Evolutionary conservation across 2,797 vertebrate species (phyloP), one percentile per base, ranked within the genome.

Genomic region (Typhlichthys eigenmanni): DNA sequence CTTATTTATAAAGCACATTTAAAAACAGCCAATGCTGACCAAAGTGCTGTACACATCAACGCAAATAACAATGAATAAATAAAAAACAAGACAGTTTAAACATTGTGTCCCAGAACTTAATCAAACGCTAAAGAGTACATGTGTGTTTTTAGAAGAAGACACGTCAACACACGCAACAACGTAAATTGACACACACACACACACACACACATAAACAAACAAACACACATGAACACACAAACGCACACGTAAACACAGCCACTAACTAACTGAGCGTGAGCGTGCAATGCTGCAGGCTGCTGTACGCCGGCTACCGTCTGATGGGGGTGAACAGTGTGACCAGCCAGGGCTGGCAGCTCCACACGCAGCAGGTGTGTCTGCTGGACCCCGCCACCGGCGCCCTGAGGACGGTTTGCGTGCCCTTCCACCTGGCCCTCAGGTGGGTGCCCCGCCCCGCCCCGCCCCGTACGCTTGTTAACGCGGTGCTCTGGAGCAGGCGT

Each of bases 301-400:
- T 99, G 68, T 98, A 96, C 80, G 94, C 96, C 58, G 97, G 98
- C 63, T 98, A 98, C 87, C 96, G 94, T 88, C 95, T 98, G 82
- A 98, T 99, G 96, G 98, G 98, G 52, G 91, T 98, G 68, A 99
- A 98, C 88, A 98, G 96, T 17, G 92, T 98, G 73, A 98, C 95
- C 75, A 98, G 96, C 87, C 95, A 98, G 72, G 94, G 94, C 29
- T 98, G 96, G 97, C 95, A 97, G 82, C 94, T 96, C 0, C 96
- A 98, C 87, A 98, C 96, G 0, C 95, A 96, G 79, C 97, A 99
- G 88, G 95, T 98, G 74, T 98, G 95, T 85, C 93, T 99, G 62
- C 90, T 99, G 65, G 98, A 99, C 82, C 94, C 96, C 1, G 82
- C 90, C 59, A 94, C 93, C 46, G 95, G 93, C 85, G 93, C 85